These are phyloP conservation scores for Onychomys torridus DNA, from an alignment of 2,797 vertebrate species.

Conservation along the genomic window DNA sequence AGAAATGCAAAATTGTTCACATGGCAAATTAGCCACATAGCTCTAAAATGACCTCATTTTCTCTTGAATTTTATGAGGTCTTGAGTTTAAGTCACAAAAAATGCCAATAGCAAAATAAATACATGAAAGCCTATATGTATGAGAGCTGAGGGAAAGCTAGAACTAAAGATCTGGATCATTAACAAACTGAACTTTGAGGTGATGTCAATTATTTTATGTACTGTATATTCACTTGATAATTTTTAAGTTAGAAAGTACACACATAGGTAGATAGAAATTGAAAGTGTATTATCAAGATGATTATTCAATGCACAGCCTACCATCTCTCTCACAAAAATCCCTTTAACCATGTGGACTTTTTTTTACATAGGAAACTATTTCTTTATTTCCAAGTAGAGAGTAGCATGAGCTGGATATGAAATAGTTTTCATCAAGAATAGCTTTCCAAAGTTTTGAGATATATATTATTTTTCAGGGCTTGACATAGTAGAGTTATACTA, in stretches of 20 bases:
- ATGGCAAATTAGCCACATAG: slow-evolving; percentile 79
- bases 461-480: background rate
- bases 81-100: slow-evolving; percentile 60
- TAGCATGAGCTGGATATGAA: background rate
- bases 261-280: background rate
- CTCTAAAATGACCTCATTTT: slow-evolving; percentile 73
- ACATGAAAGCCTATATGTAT: slow-evolving; percentile 23
- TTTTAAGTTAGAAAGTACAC: slow-evolving; percentile 20
- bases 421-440: background rate
- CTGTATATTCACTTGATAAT: background rate
- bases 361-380: background rate
- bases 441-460: background rate
- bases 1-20: slow-evolving; percentile 75
- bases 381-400: background rate
- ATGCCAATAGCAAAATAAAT: slow-evolving; percentile 33
- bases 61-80: slow-evolving; percentile 67
- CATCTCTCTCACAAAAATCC: background rate
- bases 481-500: background rate
- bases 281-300: background rate
- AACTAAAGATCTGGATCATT: background rate
- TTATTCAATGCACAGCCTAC: background rate
- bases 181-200: background rate
- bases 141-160: background rate
- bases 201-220: slow-evolving; percentile 12
- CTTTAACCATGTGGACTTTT: background rate